Conservation (phyloP, 1,140 invertebrate genomes). For the Venustaconcha ellipsiformis region DNA sequence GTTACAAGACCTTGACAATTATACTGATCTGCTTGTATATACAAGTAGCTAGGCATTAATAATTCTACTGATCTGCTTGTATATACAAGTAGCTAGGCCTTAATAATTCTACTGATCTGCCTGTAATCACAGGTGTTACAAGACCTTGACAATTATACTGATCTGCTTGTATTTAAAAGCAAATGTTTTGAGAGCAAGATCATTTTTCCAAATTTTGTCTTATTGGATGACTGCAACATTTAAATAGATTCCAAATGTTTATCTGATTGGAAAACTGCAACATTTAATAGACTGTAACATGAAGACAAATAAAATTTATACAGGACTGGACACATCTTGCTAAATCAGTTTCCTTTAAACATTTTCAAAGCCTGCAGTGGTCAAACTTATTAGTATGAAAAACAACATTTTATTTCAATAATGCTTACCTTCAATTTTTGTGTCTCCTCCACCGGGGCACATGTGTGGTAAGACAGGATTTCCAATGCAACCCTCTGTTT, state of each 20-base stretch:
- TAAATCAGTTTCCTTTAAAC: not conserved
- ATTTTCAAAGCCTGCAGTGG: not conserved
- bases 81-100: no score
- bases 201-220: no score
- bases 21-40: no score
- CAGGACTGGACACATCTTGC: not conserved
- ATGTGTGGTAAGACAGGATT: conserved; percentile 96
- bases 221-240: conserved; percentile 70
- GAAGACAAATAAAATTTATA: not conserved
- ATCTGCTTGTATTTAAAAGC: no score
- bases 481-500: conserved; percentile 96
- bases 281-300: not conserved
- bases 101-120: no score
- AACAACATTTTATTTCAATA: not conserved
- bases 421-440: conserved; percentile 74
- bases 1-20: no score
- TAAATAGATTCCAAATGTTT: not conserved
- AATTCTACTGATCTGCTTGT: no score
- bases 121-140: no score
- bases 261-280: conserved; percentile 69
- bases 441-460: conserved; percentile 90
- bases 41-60: no score
- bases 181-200: no score
- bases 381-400: not conserved
- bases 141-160: no score